Evolutionary conservation across 1,140 invertebrate genomes (phyloP).

Genomic region (Limonius californicus): DNA sequence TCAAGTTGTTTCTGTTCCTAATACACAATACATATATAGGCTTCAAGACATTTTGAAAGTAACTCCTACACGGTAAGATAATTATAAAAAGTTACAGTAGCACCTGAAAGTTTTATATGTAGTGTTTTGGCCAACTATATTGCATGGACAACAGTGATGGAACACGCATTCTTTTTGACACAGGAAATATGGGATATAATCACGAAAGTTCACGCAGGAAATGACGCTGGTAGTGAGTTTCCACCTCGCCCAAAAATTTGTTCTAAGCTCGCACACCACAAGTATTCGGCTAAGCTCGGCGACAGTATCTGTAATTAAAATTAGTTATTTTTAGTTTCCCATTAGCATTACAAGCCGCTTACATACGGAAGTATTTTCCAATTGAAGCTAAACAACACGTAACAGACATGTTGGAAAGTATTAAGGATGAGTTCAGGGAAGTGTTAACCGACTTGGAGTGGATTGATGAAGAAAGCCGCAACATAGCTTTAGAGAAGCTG

Average conservation of each 20-base stretch:
- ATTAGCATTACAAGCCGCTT: constrained; percentile 73
- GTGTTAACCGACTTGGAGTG: constrained; percentile 27
- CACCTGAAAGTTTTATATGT: too few species aligned
- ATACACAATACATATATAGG: constrained; percentile 30
- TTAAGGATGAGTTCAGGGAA: constrained; percentile 34
- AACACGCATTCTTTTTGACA: neutral
- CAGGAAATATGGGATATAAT: neutral
- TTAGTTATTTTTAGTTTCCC: constrained; percentile 55
- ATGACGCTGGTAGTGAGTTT: neutral
- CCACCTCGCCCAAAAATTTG: neutral
- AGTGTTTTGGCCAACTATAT: neutral
- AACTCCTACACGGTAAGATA: constrained; percentile 24
- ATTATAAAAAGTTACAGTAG: too few species aligned
- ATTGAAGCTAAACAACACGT: constrained; percentile 33
- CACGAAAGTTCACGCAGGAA: neutral
- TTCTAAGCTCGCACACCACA: neutral
- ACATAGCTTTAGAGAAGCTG: constrained; percentile 73
- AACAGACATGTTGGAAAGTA: constrained; percentile 27
- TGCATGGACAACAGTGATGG: neutral
- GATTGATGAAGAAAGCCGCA: constrained; percentile 57
- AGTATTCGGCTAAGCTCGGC: too few species aligned
- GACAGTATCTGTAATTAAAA: too few species aligned
- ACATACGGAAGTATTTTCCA: constrained; percentile 72
- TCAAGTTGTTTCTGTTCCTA: constrained; percentile 63
- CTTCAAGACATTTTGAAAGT: constrained; percentile 24